Base-by-base conservation (phyloP, 2,888 invertebrate species). In the Hemithea aestivaria region DNA sequence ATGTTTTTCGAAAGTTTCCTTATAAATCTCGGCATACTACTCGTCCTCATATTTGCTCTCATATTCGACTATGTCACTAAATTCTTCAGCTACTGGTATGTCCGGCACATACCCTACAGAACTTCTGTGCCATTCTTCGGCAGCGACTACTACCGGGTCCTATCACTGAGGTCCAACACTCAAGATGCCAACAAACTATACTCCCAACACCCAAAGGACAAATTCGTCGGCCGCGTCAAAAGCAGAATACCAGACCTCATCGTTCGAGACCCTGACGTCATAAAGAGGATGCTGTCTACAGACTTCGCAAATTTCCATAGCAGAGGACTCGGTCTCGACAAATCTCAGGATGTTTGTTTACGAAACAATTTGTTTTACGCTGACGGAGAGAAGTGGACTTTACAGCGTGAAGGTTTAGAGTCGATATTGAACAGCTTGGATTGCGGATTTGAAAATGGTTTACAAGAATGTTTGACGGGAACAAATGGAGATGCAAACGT, bases 261-360 rank as follows among this genome's bases (percentile, higher is more conserved):
- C 53, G 74, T 87, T 38, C 79, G 79, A 62, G 82, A 84, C 53
- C 74, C 83, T 51, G 78, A 82, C 50, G 66, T 70, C 26, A 66
- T 81, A 61, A 79, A 81, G 66, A 76, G 74, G 62, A 73, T 85
- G 57, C 64, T 87, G 71, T 82, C 78, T 48, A 77, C 83, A 53
- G 83, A 84, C 71, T 84, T 80, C 57, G 71, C 73, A 52, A 72
- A 81, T 79, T 87, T 87, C 76, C 77, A 81, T 70, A 73, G 77
- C 65, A 72, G 85, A 69, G 87, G 87, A 60, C 75, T 80, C 56
- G 74, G 71, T 66, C 75, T 87, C 73, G 82, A 82, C 78, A 84
- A 81, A 76, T 83, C 85, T 69, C 72, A 66, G 75, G 87, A 87
- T 83, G 77, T 83, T 81, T 85, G 84, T 79, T 72, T 87, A 76